Conservation (phyloP, 2,113 vertebrate species). For the Coracopsis vasa region DNA sequence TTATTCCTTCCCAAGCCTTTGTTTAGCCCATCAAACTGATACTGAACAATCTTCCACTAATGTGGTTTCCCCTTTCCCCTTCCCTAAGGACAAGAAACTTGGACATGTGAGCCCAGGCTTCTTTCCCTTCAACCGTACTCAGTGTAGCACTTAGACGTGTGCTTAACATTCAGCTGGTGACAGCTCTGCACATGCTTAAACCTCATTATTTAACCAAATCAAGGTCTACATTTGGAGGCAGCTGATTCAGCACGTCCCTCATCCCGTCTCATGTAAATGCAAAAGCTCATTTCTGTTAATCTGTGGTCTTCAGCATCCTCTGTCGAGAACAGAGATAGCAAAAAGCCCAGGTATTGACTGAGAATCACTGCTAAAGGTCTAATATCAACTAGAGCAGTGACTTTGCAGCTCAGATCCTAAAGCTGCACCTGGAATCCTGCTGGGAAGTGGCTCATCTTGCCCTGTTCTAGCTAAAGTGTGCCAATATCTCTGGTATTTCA, state of each 20-base stretch:
- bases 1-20: background rate
- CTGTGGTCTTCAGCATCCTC: background rate
- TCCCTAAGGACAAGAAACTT: background rate
- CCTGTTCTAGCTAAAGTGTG: background rate
- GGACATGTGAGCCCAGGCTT: background rate
- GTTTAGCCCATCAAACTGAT: background rate
- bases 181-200: background rate
- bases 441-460: background rate
- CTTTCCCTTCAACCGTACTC: background rate
- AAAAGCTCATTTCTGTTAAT: background rate
- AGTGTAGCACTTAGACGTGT: background rate
- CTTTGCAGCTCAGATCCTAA: background rate
- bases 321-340: background rate
- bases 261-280: background rate
- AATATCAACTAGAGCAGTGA: background rate
- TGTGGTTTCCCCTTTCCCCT: background rate
- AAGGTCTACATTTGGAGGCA: background rate
- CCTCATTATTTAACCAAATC: background rate
- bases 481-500: background rate
- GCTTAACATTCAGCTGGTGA: background rate
- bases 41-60: background rate
- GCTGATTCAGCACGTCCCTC: background rate
- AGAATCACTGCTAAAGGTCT: background rate
- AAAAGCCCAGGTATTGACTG: background rate
- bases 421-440: background rate